Conservation (phyloP, 2,888 invertebrate genomes). For the Drosophila algonquin region DNA sequence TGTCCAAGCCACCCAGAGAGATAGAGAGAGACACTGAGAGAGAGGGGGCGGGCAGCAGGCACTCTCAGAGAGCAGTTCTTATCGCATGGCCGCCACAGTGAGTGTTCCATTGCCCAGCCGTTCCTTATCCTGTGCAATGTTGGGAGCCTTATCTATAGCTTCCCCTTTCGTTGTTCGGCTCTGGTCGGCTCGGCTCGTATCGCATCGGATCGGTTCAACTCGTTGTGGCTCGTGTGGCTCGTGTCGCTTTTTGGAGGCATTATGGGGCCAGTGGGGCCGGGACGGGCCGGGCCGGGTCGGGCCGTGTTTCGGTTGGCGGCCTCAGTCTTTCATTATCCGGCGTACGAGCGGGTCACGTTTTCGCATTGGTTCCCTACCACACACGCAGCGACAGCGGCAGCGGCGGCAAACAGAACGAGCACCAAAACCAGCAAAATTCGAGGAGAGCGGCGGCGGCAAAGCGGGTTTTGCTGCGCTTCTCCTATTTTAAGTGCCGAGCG, state of each 20-base stretch:
- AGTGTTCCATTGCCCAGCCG: slow-evolving; percentile 58
- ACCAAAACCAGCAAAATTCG: slow-evolving; percentile 16
- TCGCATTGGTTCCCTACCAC: slow-evolving; percentile 41
- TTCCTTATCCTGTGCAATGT: slow-evolving; percentile 70
- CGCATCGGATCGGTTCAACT: slow-evolving; percentile 3
- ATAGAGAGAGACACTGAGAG: slow-evolving; percentile 1
- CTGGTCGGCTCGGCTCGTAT: slow-evolving; percentile 8
- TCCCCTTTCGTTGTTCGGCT: slow-evolving; percentile 2
- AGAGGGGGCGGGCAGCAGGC: not conserved
- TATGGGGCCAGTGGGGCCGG: slow-evolving; percentile 55
- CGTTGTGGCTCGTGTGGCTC: not conserved
- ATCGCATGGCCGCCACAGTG: slow-evolving; percentile 47
- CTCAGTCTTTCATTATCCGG: slow-evolving; percentile 72
- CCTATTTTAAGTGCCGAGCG: slow-evolving; percentile 69
- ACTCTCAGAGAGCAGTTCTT: slow-evolving; percentile 45
- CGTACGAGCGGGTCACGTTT: slow-evolving; percentile 65
- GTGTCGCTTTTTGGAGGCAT: slow-evolving; percentile 3
- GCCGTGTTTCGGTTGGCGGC: slow-evolving; percentile 35
- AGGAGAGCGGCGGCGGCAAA: slow-evolving; percentile 44
- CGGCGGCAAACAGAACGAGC: slow-evolving; percentile 27
- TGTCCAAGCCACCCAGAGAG: not conserved
- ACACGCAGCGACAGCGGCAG: slow-evolving; percentile 43
- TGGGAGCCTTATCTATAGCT: slow-evolving; percentile 56
- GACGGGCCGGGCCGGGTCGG: slow-evolving; percentile 11
- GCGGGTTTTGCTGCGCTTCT: slow-evolving; percentile 52